Base-by-base conservation (phyloP, 1,140 invertebrate genomes). In the Ceratoteleas bidentatus region DNA sequence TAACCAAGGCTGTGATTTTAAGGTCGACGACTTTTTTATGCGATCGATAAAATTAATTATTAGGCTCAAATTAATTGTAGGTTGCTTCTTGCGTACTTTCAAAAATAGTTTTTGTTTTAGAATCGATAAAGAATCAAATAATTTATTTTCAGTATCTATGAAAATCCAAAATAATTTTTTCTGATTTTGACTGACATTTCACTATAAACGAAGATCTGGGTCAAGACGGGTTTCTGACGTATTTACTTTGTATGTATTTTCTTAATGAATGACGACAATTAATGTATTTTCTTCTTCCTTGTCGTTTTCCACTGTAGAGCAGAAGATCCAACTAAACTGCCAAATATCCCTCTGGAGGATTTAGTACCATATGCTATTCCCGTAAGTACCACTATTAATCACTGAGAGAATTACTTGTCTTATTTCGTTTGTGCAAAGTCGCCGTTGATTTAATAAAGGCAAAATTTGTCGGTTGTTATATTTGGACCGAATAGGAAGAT, bases 361-460 rank as follows among this genome's bases (percentile, higher is more conserved):
- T 88, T 91, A 68, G 89, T 90, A 24, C 90, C 91, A 7, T 91
- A 92, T 80, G 89, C 89, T 61, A 90, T 91, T 75, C 86, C 90
- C 36, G 91, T 92, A 84, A 86, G 90, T 89, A 38, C 43, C 24
- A 24, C 32, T n/a, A 49, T 70, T 50, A 9, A 50, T 34, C 45
- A 15, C 56, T 32, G 8, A 15, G 13, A n/a, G 16, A 40, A 40
- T 65, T 68, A 24, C 45, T 24, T 69, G n/a, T 70, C 9, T 45
- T 2, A 45, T 11, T 45, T n/a, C 3, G 10, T 45, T 45, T 45
- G 10, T 40, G 0, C 6, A 40, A 8, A 40, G 7, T n/a, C n/a
- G n/a, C 36, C 10, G 36, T 8, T 40, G 10, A 2, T 40, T 40
- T 8, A 40, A 40, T 2, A 40, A 40, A 9, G 7, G 6, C 36